Evolutionary conservation across 2,797 vertebrate genomes (phyloP).

Genomic region (Phaenicophaeus curvirostris): DNA sequence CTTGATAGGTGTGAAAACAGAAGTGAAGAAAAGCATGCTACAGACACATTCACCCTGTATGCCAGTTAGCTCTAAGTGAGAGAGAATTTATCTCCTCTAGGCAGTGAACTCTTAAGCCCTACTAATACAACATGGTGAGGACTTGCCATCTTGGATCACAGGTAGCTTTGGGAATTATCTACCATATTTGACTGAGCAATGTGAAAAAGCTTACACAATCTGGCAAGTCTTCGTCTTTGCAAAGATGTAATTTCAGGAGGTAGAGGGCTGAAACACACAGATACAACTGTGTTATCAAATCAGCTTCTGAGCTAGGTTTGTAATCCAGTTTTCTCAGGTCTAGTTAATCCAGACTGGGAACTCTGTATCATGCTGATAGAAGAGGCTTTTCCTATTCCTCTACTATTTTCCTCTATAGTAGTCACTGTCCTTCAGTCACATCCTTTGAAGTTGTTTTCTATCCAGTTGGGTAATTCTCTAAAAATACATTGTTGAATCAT

Average conservation of each 20-base stretch:
- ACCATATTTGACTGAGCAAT: neutral
- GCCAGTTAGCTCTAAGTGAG: neutral
- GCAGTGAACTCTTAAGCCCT: neutral
- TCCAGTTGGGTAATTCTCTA: neutral
- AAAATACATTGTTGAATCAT: neutral
- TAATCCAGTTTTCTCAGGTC: neutral
- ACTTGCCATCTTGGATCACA: neutral
- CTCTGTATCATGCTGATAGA: neutral
- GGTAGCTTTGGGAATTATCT: neutral
- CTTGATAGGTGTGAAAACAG: neutral
- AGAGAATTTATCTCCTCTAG: neutral
- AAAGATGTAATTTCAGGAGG: neutral
- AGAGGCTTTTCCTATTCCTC: neutral
- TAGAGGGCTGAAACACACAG: neutral
- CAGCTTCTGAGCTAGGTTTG: fast-evolving
- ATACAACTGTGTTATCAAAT: neutral
- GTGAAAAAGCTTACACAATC: neutral
- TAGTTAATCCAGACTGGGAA: neutral
- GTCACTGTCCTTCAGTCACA: neutral
- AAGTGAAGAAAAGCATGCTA: neutral
- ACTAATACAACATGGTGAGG: neutral
- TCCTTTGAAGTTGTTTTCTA: neutral
- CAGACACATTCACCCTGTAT: neutral
- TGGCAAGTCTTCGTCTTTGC: neutral
- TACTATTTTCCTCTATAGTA: neutral